Evolutionary conservation across 2,113 vertebrate genomes (phyloP), one percentile per base, ranked within the genome.

Genomic region (Protobothrops flavoviridis): DNA sequence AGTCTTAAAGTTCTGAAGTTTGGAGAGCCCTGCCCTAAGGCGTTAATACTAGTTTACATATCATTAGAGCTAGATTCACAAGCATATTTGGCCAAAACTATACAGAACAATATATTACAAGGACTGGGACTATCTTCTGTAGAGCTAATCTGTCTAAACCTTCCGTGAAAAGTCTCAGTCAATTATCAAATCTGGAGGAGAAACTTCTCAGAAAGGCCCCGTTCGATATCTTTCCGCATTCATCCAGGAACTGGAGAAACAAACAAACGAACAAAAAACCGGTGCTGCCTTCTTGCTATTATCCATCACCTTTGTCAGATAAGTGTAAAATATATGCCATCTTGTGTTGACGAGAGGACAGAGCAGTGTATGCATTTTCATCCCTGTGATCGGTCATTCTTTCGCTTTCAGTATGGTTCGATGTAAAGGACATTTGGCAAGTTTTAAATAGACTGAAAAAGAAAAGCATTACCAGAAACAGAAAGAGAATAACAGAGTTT

Each of bases 251-350:
- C n/a, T 20, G 86, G 59, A 86, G 39, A 24, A 26, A 13, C 12
- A n/a, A 69, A 13, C 45, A 64, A 64, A 50, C 20, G 0, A 56
- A 56, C 1, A 56, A 56, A 23, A 24, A 59, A 23, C 0, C 55
- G 21, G 43, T 24, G 12, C 33, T 91, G 39, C 69, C 90, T 93
- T 92, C 92, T 53, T 45, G 24, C n/a, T 59, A 85, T 93, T 90
- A 96, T 96, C 97, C 94, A 95, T 97, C 96, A 96, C 2, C 43
- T 92, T 96, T 96, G 95, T 96, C 96, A 97, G 96, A 94, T 96
- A 92, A 95, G 96, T 97, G 97, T 97, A 97, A 97, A 97, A 96
- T 96, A 97, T 95, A 94, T 96, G 97, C 97, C 97, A 97, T 97
- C 97, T 97, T 97, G 96, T 97, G 97, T 97, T 97, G 96, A 96